phyloP scores from a whole-genome alignment of 2,888 invertebrate species.

The Platerodrilus igneus region DNA sequence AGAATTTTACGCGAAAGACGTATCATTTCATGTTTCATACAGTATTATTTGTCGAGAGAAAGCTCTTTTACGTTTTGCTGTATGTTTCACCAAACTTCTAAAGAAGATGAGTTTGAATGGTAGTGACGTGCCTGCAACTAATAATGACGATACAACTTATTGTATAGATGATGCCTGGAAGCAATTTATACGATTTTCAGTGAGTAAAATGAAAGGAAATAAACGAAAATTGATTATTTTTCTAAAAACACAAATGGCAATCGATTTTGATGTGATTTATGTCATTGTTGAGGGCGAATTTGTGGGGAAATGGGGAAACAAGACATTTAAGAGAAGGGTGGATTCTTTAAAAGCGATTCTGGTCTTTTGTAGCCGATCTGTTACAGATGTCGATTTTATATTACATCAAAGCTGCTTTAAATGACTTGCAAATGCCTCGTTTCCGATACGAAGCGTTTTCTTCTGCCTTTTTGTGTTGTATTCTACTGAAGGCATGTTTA shows the following conservation, averaged over 20 bases:
- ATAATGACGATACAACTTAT: constrained; percentile 29
- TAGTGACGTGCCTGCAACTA: constrained; percentile 15
- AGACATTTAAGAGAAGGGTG: constrained; percentile 31
- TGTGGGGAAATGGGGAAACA: constrained; percentile 19
- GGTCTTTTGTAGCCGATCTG: constrained; percentile 42
- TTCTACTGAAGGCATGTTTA: no score
- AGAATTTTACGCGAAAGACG: constrained; percentile 39
- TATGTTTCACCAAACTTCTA: constrained; percentile 4
- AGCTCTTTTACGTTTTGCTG: constrained; percentile 14
- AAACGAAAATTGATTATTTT: constrained; percentile 5
- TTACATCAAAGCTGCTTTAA: constrained; percentile 18
- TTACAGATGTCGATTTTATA: constrained; percentile 46
- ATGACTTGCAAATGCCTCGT: constrained; percentile 13
- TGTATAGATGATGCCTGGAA: constrained; percentile 30
- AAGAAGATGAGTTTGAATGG: constrained; percentile 6
- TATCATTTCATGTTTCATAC: constrained; percentile 35
- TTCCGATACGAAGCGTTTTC: constrained; percentile 14
- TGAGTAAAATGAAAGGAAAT: constrained; percentile 19
- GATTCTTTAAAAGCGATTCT: constrained; percentile 39
- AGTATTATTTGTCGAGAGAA: constrained; percentile 24
- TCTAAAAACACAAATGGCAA: constrained; percentile 11
- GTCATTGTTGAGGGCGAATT: neutral
- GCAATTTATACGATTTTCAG: constrained; percentile 33
- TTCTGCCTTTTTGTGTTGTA: no score
- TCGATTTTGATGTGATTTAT: constrained; percentile 15